phyloP scores from a whole-genome alignment of 2,113 vertebrate species.

The Mastomys coucha region DNA sequence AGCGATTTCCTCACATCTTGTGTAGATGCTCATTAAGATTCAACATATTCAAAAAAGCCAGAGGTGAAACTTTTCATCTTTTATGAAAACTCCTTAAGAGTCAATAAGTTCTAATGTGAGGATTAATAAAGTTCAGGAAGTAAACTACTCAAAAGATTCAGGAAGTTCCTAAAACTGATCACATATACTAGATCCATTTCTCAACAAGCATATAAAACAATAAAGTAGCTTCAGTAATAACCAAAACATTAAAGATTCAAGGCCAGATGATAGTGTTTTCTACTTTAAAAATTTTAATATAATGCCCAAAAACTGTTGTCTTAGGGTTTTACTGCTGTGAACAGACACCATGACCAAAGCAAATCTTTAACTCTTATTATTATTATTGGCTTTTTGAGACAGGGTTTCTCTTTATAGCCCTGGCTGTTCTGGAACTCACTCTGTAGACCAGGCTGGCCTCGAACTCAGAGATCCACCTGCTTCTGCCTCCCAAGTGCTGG shows the following conservation, averaged over 20 bases:
- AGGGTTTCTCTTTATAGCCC: no score
- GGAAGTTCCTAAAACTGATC: background rate
- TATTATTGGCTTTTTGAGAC: no score
- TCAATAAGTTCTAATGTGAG: background rate
- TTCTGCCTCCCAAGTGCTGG: no score
- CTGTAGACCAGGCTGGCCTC: no score
- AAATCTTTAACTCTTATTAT: no score
- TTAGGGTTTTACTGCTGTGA: no score
- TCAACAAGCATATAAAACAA: background rate
- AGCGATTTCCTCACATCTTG: background rate
- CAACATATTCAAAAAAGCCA: background rate
- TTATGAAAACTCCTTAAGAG: background rate
- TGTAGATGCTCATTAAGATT: background rate
- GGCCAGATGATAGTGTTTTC: background rate
- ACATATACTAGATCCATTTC: background rate
- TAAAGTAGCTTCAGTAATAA: background rate
- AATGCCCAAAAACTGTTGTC: no score
- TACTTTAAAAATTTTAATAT: background rate
- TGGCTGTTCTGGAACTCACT: no score
- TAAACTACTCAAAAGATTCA: background rate
- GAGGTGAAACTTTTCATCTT: background rate
- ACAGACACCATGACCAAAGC: no score
- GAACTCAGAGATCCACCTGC: no score
- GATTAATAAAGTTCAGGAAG: background rate
- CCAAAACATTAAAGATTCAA: background rate